Percentiles rank a stretch among this genome's conserved stretches.
phyloP scores from a whole-genome alignment of 2,113 vertebrate species.

The Malurus alboscapulatus region DNA sequence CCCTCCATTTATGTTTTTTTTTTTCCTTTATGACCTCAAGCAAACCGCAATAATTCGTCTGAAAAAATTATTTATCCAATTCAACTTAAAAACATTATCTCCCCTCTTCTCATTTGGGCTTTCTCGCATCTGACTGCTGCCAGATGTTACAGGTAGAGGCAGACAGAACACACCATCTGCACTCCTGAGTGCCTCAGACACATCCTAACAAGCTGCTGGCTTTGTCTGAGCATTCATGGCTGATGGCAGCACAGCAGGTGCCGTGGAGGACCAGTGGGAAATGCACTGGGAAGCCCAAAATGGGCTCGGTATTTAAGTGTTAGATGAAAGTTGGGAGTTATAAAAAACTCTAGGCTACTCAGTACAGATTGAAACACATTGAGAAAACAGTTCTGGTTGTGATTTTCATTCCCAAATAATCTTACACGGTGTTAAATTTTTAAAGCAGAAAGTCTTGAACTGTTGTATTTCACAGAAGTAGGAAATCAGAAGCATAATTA shows the following conservation, averaged over 20 bases:
- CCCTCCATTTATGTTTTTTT: neutral
- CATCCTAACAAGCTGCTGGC: slow-evolving; percentile 7
- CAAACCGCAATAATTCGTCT: neutral
- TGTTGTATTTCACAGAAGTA: neutral
- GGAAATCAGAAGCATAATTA: neutral
- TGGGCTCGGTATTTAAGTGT: neutral
- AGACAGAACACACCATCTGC: slow-evolving; percentile 36
- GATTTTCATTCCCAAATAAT: neutral
- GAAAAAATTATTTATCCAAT: neutral
- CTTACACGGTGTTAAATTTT: neutral
- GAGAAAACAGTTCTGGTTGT: neutral
- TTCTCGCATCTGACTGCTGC: slow-evolving; percentile 43
- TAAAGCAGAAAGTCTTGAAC: neutral
- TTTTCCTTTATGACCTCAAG: neutral
- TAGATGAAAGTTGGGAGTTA: neutral
- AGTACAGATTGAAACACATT: neutral
- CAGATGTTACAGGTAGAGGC: slow-evolving; percentile 54
- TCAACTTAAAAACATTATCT: neutral
- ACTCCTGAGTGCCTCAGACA: neutral
- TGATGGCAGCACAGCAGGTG: slow-evolving; percentile 40
- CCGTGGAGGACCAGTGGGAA: slow-evolving; percentile 7
- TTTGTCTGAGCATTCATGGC: slow-evolving; percentile 16
- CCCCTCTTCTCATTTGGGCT: neutral
- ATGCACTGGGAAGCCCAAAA: neutral
- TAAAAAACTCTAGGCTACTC: neutral